Conservation (phyloP, 2,797 vertebrate species). For the Astyanax mexicanus region DNA sequence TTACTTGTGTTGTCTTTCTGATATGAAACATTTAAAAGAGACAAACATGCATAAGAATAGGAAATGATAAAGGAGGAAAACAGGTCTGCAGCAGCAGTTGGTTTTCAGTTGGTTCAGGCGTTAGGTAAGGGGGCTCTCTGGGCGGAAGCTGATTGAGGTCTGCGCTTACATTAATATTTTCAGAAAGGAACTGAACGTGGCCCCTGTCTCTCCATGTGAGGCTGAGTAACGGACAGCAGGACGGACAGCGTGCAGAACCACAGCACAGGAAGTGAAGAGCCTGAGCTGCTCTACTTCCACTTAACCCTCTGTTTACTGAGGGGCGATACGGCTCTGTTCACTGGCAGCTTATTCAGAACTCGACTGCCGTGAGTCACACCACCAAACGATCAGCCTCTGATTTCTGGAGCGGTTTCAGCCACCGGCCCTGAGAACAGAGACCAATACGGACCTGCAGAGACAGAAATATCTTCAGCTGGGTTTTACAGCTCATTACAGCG, state of each 20-base stretch:
- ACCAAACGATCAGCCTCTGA: no score
- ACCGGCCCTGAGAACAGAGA: background rate
- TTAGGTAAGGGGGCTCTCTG: background rate
- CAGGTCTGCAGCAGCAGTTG: background rate
- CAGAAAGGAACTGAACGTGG: slow-evolving; percentile 59
- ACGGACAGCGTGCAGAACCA: slow-evolving; percentile 42
- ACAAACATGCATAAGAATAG: no score
- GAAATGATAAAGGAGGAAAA: no score
- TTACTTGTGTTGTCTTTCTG: no score
- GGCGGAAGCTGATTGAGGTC: slow-evolving; percentile 47
- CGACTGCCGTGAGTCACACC: background rate
- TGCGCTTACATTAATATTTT: slow-evolving; percentile 47
- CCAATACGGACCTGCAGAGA: background rate
- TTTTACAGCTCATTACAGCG: background rate
- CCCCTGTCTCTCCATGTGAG: slow-evolving; percentile 50
- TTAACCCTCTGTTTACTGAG: slow-evolving; percentile 67
- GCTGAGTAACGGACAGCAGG: slow-evolving; percentile 55
- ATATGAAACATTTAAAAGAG: no score
- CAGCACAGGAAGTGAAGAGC: slow-evolving; percentile 67
- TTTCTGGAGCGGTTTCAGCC: background rate
- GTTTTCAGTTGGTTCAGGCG: background rate
- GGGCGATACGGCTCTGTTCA: background rate
- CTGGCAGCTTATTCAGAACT: background rate
- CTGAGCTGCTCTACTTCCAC: slow-evolving; percentile 73
- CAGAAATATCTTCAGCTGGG: background rate